Evolutionary conservation across 2,888 invertebrate species (phyloP).

Genomic region (Cataglyphis altisquamis): DNA sequence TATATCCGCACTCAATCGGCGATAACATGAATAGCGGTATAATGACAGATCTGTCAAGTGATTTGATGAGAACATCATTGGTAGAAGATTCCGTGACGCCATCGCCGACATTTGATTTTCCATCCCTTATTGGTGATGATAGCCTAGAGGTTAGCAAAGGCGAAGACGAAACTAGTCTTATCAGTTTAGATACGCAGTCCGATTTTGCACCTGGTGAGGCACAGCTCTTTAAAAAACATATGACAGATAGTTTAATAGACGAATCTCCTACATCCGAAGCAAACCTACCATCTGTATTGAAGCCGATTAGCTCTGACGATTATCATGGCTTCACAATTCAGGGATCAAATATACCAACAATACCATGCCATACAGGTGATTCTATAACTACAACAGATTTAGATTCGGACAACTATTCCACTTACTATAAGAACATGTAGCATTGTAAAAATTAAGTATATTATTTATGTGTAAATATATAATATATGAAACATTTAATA

Average conservation of each 20-base stretch:
- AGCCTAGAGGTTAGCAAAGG: slow-evolving; percentile 81
- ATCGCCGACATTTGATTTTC: slow-evolving; percentile 84
- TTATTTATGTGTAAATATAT: slow-evolving; percentile 28
- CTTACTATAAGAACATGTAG: slow-evolving; percentile 80
- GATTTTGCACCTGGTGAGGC: slow-evolving; percentile 73
- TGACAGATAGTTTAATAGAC: slow-evolving; percentile 78
- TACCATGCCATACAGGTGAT: slow-evolving; percentile 90
- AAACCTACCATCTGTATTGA: slow-evolving; percentile 83
- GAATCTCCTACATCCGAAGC: slow-evolving; percentile 76
- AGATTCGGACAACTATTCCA: slow-evolving; percentile 77
- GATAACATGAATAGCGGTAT: slow-evolving; percentile 72
- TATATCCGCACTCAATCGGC: slow-evolving; percentile 76
- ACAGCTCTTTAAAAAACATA: slow-evolving; percentile 70
- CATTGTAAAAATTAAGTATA: slow-evolving; percentile 24
- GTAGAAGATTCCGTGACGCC: slow-evolving; percentile 83
- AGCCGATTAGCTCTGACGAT: slow-evolving; percentile 86
- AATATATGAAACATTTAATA: slow-evolving; percentile 18
- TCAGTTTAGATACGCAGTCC: slow-evolving; percentile 83
- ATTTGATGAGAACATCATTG: slow-evolving; percentile 72
- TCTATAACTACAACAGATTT: slow-evolving; percentile 76
- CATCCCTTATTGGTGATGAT: slow-evolving; percentile 82
- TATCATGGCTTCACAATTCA: slow-evolving; percentile 89
- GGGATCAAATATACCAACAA: slow-evolving; percentile 89
- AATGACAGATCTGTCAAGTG: slow-evolving; percentile 66
- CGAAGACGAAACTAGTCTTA: slow-evolving; percentile 84